Conservation (phyloP, 2,888 invertebrate species). For the Cerceris rybyensis region DNA sequence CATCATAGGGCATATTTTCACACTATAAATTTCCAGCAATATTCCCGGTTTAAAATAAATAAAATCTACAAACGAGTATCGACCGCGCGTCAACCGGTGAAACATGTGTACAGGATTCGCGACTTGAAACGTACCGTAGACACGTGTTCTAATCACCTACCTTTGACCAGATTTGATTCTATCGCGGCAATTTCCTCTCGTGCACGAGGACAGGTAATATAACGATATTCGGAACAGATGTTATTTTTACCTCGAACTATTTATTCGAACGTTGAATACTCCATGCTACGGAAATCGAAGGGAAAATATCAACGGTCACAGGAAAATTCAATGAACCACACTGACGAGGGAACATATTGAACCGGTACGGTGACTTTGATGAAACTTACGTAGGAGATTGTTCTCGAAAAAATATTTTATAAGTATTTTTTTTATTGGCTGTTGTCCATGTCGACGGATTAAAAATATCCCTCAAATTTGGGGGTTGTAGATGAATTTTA, state of each 20-base stretch:
- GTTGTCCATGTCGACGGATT: too few species aligned
- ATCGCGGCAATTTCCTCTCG: constrained; percentile 20
- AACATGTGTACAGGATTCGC: constrained; percentile 15
- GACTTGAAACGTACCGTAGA: constrained; percentile 19
- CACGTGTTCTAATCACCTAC: constrained; percentile 31
- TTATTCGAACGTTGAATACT: not conserved
- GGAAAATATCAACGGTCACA: too few species aligned
- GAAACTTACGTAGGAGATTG: too few species aligned
- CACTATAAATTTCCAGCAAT: constrained; percentile 15
- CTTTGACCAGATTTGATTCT: constrained; percentile 17
- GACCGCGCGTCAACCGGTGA: constrained; percentile 4
- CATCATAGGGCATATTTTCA: constrained; percentile 2
- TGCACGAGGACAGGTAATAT: not conserved
- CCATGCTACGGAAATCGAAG: too few species aligned
- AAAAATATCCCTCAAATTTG: too few species aligned
- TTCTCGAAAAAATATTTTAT: too few species aligned
- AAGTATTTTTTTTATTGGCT: too few species aligned
- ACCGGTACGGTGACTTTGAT: too few species aligned
- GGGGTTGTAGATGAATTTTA: too few species aligned
- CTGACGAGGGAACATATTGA: too few species aligned
- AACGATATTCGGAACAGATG: not conserved
- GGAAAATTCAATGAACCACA: too few species aligned
- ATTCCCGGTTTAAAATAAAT: constrained; percentile 18
- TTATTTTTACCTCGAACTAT: not conserved
- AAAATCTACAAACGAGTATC: constrained; percentile 16